A percentile compares a stretch with the other conserved stretches of the same genome.
phyloP scores from a whole-genome alignment of 2,113 vertebrate genomes.

The Plecturocebus donacophilus region DNA sequence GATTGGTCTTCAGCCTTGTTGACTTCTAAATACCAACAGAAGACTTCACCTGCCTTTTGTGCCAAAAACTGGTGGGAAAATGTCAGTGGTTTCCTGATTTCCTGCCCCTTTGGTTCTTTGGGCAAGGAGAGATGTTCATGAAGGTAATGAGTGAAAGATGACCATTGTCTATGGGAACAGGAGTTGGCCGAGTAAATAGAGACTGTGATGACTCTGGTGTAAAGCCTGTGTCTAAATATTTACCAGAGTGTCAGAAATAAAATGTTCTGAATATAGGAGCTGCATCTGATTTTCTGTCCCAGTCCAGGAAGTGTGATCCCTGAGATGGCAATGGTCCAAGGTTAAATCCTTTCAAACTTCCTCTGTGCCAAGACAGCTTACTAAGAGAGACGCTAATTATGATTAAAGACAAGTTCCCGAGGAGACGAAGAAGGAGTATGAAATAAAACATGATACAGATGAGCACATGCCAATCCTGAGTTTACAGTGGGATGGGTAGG shows the following conservation, averaged over 20 bases:
- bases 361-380: conserved; percentile 1
- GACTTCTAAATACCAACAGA: not conserved
- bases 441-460: not conserved
- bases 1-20: not conserved
- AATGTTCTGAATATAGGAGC: not conserved
- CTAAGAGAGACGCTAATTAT: not conserved
- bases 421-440: not conserved
- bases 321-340: conserved; percentile 16
- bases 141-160: conserved; percentile 51
- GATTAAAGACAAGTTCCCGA: not conserved
- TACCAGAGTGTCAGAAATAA: conserved; percentile 52
- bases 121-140: conserved; percentile 3
- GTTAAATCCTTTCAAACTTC: not conserved
- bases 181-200: conserved; percentile 2
- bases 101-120: not conserved
- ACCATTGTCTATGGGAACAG: not conserved
- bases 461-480: not conserved
- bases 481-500: not conserved
- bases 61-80: conserved; percentile 13
- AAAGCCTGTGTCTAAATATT: conserved; percentile 56
- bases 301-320: not conserved
- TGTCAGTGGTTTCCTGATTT: not conserved
- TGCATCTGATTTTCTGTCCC: conserved; percentile 8
- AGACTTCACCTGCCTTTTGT: not conserved
- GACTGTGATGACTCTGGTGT: not conserved